A percentile compares a stretch with the other conserved stretches of the same genome.
Evolutionary conservation across 2,888 invertebrate genomes (phyloP).

Genomic region (Pyrrhia umbra): DNA sequence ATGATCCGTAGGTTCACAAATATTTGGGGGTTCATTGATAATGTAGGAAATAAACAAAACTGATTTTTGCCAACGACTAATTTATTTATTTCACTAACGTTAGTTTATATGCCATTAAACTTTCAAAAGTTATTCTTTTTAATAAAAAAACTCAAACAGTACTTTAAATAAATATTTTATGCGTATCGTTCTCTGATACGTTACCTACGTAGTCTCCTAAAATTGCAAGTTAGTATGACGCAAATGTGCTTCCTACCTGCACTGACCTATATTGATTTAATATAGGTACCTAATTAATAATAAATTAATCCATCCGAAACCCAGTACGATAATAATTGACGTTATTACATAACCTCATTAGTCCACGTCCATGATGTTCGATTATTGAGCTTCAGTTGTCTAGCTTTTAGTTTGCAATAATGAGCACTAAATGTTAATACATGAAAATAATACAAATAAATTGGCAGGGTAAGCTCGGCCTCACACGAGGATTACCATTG

Average conservation of each 20-base stretch:
- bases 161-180: too few relatives aligned
- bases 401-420: conserved; percentile 13
- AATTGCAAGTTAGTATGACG: too few relatives aligned
- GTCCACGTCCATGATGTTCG: conserved; percentile 28
- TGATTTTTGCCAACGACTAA: too few relatives aligned
- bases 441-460: conserved; percentile 40
- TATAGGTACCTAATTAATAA: not conserved
- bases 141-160: too few relatives aligned
- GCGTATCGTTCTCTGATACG: too few relatives aligned
- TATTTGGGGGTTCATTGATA: too few relatives aligned
- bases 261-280: not conserved
- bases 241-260: not conserved
- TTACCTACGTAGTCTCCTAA: too few relatives aligned
- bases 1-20: too few relatives aligned
- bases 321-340: conserved; percentile 10
- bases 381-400: conserved; percentile 16
- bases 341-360: conserved; percentile 5
- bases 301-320: not conserved
- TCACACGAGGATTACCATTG: conserved; percentile 9
- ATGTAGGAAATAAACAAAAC: too few relatives aligned
- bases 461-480: conserved; percentile 26
- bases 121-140: too few relatives aligned
- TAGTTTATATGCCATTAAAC: too few relatives aligned
- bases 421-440: conserved; percentile 25
- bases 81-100: too few relatives aligned